A percentile compares a stretch with the other conserved stretches of the same genome.
Conservation (phyloP, 2,113 vertebrate genomes). For the Nothobranchius kuhntae region DNA sequence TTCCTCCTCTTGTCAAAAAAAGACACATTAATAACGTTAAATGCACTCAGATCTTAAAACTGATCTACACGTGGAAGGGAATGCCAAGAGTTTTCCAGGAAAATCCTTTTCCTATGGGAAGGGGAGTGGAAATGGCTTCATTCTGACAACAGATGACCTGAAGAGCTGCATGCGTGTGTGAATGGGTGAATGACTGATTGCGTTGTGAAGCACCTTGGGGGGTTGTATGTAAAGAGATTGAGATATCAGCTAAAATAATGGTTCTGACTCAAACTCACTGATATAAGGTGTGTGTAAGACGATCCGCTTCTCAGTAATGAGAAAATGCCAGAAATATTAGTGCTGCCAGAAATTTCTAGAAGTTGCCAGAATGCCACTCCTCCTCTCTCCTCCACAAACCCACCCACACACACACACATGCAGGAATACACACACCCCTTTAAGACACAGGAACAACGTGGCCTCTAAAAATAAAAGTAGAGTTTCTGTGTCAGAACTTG, state of each 20-base stretch:
- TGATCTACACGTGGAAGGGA: not conserved
- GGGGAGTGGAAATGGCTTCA: not conserved
- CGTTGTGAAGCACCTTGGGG: too few species aligned
- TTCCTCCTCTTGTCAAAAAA: not conserved
- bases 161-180: not conserved
- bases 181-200: too few species aligned
- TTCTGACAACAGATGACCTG: not conserved
- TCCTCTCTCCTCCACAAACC: not conserved
- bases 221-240: too few species aligned
- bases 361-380: not conserved
- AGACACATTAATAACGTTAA: not conserved
- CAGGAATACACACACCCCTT: not conserved
- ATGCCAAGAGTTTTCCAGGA: not conserved
- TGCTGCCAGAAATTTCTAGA: not conserved
- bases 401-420: not conserved
- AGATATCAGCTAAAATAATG: not conserved
- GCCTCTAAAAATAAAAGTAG: not conserved
- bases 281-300: not conserved
- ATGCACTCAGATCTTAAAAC: not conserved
- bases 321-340: not conserved
- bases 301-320: constrained; percentile 1
- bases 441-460: not conserved
- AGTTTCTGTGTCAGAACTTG: not conserved
- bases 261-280: not conserved
- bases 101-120: not conserved